Percentiles rank a stretch among this genome's conserved stretches.
phyloP scores from a whole-genome alignment of 2,797 vertebrate species.

The Adelosebastes latens region DNA sequence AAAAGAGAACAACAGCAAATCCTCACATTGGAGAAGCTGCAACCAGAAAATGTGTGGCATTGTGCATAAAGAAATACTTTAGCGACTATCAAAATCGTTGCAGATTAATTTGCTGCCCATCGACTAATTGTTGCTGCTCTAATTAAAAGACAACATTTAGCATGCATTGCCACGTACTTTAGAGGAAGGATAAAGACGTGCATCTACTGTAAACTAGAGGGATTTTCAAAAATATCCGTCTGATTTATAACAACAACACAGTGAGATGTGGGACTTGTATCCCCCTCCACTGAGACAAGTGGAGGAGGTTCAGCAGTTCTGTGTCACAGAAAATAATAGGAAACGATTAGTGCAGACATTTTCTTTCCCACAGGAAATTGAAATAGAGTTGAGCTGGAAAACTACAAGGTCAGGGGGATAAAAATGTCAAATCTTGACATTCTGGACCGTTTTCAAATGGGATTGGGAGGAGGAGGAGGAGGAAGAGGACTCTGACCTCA shows the following conservation, averaged over 20 bases:
- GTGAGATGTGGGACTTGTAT: neutral
- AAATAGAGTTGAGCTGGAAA: constrained; percentile 55
- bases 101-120: neutral
- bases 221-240: neutral
- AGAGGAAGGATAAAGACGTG: neutral
- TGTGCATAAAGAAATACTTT: neutral
- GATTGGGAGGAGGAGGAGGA: constrained; percentile 18
- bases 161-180: neutral
- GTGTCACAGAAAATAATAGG: constrained; percentile 44
- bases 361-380: constrained; percentile 35
- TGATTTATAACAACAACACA: neutral
- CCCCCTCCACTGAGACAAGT: constrained; percentile 5
- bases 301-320: constrained; percentile 20
- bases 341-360: constrained; percentile 41
- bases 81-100: neutral
- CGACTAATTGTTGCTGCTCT: neutral
- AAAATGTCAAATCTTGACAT: constrained; percentile 54
- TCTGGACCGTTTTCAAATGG: constrained; percentile 39
- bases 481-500: constrained; percentile 27
- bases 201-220: neutral
- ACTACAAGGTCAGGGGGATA: constrained; percentile 52
- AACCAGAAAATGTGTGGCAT: neutral
- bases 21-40: neutral
- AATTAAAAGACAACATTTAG: neutral
- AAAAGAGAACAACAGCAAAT: neutral